phyloP scores from a whole-genome alignment of 53 echinoderm and acorn worm genomes.

The Zoroaster sp. region DNA sequence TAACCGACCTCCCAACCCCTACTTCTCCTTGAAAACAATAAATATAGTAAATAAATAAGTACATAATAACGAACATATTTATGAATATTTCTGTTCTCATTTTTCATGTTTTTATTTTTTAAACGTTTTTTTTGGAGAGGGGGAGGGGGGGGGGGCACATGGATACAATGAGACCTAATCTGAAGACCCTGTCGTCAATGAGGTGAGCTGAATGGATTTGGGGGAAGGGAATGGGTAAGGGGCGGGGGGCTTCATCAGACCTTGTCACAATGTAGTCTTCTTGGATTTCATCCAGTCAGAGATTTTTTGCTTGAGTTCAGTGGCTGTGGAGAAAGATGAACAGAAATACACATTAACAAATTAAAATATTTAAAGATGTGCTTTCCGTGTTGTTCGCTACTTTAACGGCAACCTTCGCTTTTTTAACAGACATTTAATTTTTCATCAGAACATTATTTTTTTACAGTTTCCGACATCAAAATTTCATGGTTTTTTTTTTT shows the following conservation, averaged over 20 bases:
- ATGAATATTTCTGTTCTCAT: neutral
- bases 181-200: neutral
- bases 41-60: neutral
- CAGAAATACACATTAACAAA: too few species aligned
- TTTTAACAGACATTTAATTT: too few species aligned
- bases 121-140: neutral
- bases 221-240: neutral
- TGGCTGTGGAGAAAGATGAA: conserved; percentile 52
- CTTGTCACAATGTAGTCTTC: conserved; percentile 45
- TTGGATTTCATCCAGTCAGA: conserved; percentile 79
- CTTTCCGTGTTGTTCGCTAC: too few species aligned
- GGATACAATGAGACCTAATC: neutral
- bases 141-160: neutral
- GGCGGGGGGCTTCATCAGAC: neutral
- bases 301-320: conserved; percentile 81
- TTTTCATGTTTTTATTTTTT: neutral
- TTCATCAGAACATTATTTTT: too few species aligned
- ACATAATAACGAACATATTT: neutral
- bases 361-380: too few species aligned
- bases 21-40: neutral
- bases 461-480: too few species aligned
- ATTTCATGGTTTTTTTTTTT: too few species aligned
- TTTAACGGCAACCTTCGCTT: too few species aligned
- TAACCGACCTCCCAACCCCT: neutral
- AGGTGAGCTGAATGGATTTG: neutral